Conservation (phyloP, 2,888 invertebrate genomes). For the Augiades crinisus region DNA sequence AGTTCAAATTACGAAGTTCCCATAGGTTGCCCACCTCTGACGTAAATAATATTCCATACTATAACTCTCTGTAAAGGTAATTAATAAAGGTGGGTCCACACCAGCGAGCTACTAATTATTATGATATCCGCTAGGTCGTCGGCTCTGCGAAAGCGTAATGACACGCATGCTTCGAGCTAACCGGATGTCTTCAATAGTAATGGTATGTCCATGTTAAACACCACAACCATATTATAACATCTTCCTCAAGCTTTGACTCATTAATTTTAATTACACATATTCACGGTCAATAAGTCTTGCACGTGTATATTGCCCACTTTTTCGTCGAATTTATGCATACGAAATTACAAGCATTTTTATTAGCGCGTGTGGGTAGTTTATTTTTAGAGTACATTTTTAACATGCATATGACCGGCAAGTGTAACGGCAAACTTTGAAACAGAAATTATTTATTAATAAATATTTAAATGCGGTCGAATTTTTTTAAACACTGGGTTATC, state of each 20-base stretch:
- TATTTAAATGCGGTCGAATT: too few relatives aligned
- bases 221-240: conserved; percentile 8
- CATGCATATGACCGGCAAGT: too few relatives aligned
- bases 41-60: too few relatives aligned
- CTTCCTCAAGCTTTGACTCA: background rate
- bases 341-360: background rate
- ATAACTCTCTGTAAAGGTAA: background rate
- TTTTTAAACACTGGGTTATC: too few relatives aligned
- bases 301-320: conserved; percentile 1
- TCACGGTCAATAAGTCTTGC: conserved; percentile 8
- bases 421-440: too few relatives aligned
- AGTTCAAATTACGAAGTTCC: too few relatives aligned
- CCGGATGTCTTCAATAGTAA: conserved; percentile 19
- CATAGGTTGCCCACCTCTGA: too few relatives aligned
- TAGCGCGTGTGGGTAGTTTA: too few relatives aligned
- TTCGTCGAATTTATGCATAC: background rate
- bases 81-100: background rate
- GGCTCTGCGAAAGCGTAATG: conserved; percentile 16
- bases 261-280: conserved; percentile 4
- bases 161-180: conserved; percentile 3
- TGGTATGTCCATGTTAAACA: conserved; percentile 24
- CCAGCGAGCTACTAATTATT: background rate
- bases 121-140: background rate
- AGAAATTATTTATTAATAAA: too few relatives aligned
- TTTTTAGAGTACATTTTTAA: too few relatives aligned